phyloP scores from a whole-genome alignment of 2,888 invertebrate genomes.

The Tetramorium bicarinatum region DNA sequence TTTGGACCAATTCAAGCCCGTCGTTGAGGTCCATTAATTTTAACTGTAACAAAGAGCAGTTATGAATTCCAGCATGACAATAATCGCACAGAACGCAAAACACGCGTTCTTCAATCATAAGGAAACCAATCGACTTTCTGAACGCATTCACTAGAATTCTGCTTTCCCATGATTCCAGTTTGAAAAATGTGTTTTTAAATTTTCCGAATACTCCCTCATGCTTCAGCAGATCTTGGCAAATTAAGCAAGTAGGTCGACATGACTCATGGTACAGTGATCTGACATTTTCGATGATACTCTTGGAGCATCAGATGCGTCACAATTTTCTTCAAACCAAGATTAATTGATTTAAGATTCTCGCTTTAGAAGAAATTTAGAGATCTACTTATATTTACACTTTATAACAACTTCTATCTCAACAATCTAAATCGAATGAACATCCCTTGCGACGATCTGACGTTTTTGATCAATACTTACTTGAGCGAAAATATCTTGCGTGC shows the following conservation, averaged over 20 bases:
- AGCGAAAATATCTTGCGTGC: constrained; percentile 87
- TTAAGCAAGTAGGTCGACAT: constrained; percentile 23
- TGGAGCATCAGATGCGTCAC: constrained; percentile 9
- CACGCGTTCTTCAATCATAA: neutral
- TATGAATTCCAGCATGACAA: constrained; percentile 16
- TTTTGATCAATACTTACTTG: constrained; percentile 84
- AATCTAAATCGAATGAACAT: neutral
- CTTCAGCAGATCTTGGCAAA: constrained; percentile 18
- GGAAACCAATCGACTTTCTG: neutral
- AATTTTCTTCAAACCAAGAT: neutral
- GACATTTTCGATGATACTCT: constrained; percentile 3
- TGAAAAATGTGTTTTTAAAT: neutral
- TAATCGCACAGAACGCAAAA: neutral
- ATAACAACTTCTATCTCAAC: neutral
- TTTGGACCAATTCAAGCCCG: constrained; percentile 87
- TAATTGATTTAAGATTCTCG: neutral
- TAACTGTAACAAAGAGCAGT: constrained; percentile 84
- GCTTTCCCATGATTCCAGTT: neutral
- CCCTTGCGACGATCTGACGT: neutral
- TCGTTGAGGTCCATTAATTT: constrained; percentile 88
- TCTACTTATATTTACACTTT: neutral
- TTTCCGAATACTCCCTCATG: neutral
- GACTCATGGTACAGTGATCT: constrained; percentile 1
- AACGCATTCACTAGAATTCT: neutral
- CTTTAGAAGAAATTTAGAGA: neutral